These are phyloP conservation scores for Anguilla japonica DNA, from an alignment of 2,113 vertebrate genomes.

Conservation along the genomic window DNA sequence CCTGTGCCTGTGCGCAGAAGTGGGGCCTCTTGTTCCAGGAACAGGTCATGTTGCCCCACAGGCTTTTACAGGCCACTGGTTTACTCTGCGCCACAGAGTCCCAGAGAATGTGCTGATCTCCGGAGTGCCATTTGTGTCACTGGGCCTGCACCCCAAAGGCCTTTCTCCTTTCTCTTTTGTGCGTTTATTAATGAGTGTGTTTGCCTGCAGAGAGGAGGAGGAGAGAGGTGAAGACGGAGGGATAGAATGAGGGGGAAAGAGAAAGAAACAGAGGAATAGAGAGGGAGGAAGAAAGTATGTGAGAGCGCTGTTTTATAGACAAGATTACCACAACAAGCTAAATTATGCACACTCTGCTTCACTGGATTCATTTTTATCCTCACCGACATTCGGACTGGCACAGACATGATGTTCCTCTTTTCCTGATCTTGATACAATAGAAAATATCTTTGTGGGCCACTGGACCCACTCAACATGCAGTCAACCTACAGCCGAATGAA, in stretches of 20 bases:
- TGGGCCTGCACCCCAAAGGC: constrained; percentile 17
- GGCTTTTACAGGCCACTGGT: constrained; percentile 9
- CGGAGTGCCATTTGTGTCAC: constrained; percentile 23
- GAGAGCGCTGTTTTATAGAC: neutral
- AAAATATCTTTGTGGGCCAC: neutral
- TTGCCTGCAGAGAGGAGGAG: neutral
- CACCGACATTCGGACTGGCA: too few species aligned
- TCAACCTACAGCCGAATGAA: neutral
- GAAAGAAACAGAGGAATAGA: neutral
- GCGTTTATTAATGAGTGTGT: constrained; percentile 26
- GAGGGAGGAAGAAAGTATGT: neutral
- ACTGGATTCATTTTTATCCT: neutral
- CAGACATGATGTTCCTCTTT: neutral
- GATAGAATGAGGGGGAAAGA: neutral
- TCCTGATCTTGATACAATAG: neutral
- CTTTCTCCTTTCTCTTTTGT: constrained; percentile 44
- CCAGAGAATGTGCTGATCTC: neutral
- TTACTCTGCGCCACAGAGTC: neutral
- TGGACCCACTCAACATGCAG: neutral
- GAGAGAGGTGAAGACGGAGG: neutral
- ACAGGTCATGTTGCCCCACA: constrained; percentile 2
- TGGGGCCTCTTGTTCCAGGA: neutral
- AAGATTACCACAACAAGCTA: neutral
- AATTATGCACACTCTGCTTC: neutral
- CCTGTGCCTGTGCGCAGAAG: neutral